Evolutionary conservation across 2,113 vertebrate genomes (phyloP), one percentile per base, ranked within the genome.

Genomic region (Halcyon senegalensis): DNA sequence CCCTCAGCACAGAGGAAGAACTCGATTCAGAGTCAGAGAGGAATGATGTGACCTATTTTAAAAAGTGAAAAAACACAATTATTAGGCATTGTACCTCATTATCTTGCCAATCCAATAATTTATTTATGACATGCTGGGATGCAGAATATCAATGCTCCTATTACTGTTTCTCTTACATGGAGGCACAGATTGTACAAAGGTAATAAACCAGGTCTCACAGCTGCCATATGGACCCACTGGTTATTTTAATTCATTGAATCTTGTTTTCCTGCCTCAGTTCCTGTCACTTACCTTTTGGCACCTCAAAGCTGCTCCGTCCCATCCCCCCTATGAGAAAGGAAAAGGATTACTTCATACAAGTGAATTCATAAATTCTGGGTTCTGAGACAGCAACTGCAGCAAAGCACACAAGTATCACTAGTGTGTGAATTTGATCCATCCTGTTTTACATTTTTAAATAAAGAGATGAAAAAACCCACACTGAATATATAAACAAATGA

Each of bases 21-120:
- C 79, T 74, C 2, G 0, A 58, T 88, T 86, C 69, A 79, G 80
- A 94, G 39, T 67, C 79, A 46, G 44, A 43, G 12, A 87, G 27
- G 28, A 95, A 76, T 94, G 72, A 90, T 66, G n/a, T 95, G 94
- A 96, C 94, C 92, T 93, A 94, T 70, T 92, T 95, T 60, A 88
- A 86, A 23, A 4, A 44, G 33, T 59, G 60, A 56, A 89, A 75
- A 67, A 60, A 37, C 1, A 3, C 16, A 67, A 2, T 86, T 73
- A 44, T 92, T 80, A 46, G 11, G 16, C 56, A 70, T 64, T 80
- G 13, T 72, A 76, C n/a, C 80, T 94, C 66, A 51, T 84, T 93
- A 63, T 72, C 12, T 84, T 39, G 10, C n/a, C 33, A 68, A 69
- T 63, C 20, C 27, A 37, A 8, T 86, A 81, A 64, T 50, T 81